phyloP scores from a whole-genome alignment of 2,113 vertebrate species.

The Dolichotis patagonum region DNA sequence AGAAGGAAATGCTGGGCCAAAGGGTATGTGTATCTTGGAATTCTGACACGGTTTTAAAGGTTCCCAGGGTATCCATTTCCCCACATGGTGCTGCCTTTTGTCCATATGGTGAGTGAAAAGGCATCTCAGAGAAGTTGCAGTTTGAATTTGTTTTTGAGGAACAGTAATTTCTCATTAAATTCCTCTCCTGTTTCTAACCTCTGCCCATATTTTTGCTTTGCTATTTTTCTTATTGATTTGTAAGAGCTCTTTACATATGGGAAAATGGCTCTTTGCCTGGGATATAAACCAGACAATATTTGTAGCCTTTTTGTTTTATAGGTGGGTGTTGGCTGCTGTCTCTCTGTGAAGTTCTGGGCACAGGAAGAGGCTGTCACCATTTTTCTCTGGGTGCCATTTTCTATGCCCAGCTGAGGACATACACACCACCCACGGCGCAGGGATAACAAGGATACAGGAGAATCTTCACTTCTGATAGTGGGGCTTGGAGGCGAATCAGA shows the following conservation, averaged over 20 bases:
- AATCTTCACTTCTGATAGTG: neutral
- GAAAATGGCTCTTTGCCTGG: neutral
- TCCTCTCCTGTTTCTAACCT: neutral
- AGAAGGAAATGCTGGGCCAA: constrained; percentile 9
- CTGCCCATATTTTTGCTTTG: neutral
- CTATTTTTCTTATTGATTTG: constrained; percentile 57
- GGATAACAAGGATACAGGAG: accelerated
- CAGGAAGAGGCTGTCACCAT: neutral
- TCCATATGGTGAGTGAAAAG: neutral
- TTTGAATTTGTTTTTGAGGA: neutral
- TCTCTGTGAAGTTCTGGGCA: neutral
- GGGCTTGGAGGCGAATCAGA: neutral
- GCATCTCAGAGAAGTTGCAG: neutral
- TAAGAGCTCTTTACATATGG: constrained; percentile 61
- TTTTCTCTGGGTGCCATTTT: neutral
- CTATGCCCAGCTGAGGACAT: neutral
- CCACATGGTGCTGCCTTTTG: too few relatives aligned
- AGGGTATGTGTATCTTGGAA: neutral
- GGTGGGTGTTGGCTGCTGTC: neutral
- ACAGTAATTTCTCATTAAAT: neutral
- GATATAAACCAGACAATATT: neutral
- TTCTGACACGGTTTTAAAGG: neutral
- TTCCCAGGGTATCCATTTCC: neutral
- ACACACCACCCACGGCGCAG: accelerated
- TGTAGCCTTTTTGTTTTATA: neutral